Evolutionary conservation across 2,113 vertebrate species (phyloP).

Genomic region (Phylloscopus trochiloides): DNA sequence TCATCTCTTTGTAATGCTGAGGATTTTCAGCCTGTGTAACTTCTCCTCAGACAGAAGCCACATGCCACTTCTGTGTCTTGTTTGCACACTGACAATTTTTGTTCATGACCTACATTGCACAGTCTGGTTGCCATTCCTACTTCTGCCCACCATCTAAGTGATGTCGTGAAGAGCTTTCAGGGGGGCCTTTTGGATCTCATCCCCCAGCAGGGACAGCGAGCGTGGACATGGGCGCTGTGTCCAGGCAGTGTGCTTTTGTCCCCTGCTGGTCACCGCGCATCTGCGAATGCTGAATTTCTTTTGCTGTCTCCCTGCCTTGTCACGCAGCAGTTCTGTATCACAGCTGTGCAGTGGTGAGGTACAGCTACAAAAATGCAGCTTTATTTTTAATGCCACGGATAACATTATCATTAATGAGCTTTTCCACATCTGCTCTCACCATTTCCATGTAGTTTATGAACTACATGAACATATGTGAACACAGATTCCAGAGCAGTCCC

Average conservation of each 20-base stretch:
- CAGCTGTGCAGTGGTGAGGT: neutral
- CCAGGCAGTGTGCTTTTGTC: neutral
- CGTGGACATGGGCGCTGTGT: fast-evolving
- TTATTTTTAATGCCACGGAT: neutral
- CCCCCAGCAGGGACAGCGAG: fast-evolving
- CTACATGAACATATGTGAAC: neutral
- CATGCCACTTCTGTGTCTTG: neutral
- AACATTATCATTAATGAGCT: neutral
- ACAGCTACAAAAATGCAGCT: neutral
- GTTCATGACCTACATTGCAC: neutral
- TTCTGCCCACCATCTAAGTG: neutral
- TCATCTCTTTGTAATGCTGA: neutral
- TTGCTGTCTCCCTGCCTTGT: neutral
- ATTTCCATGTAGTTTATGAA: neutral
- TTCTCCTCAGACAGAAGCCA: neutral
- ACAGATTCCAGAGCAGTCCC: neutral
- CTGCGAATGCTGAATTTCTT: fast-evolving
- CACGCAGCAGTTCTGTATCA: neutral
- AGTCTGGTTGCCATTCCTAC: neutral
- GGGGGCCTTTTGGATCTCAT: neutral
- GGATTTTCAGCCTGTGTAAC: neutral
- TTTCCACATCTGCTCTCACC: neutral
- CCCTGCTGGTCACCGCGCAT: neutral
- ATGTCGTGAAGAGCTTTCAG: neutral
- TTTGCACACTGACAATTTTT: neutral